These are phyloP conservation scores for Grammomys surdaster DNA, from an alignment of 2,113 vertebrate species.

Conservation along the genomic window DNA sequence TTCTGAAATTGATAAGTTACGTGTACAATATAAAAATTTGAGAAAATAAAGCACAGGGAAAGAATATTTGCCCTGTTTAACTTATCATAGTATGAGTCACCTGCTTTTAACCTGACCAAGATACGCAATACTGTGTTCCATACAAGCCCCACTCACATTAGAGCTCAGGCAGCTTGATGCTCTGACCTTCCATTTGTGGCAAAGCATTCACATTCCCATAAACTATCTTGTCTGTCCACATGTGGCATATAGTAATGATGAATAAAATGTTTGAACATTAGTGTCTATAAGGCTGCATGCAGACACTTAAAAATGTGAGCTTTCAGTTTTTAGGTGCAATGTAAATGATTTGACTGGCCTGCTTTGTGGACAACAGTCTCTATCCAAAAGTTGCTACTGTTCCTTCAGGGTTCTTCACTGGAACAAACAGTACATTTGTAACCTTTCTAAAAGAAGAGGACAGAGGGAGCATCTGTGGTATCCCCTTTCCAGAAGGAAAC, in stretches of 20 bases:
- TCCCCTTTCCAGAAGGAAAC: not conserved
- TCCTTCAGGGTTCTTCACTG: conserved; percentile 13
- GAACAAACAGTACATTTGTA: conserved; percentile 6
- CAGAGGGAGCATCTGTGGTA: not conserved
- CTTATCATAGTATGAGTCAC: not conserved
- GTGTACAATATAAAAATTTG: not conserved
- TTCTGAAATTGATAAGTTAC: conserved; percentile 10
- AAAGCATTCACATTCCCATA: not conserved
- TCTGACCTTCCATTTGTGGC: not conserved
- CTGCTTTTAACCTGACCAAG: not conserved
- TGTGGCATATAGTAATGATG: not conserved
- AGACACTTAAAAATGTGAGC: not conserved
- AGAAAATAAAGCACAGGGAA: not conserved
- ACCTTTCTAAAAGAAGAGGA: not conserved
- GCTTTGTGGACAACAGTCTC: conserved; percentile 38
- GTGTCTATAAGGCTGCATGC: too few species aligned
- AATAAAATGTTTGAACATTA: not conserved
- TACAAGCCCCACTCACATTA: not conserved
- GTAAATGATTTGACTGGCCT: conserved; percentile 63
- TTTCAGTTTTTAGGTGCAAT: conserved; percentile 59
- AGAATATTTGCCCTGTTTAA: not conserved
- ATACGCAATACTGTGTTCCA: not conserved
- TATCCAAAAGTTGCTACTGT: not conserved
- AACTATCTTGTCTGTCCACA: not conserved
- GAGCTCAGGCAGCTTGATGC: not conserved